A percentile compares a stretch with the other conserved stretches of the same genome.
Conservation (phyloP, 2,888 invertebrate species). For the Rhamnusium bicolor region DNA sequence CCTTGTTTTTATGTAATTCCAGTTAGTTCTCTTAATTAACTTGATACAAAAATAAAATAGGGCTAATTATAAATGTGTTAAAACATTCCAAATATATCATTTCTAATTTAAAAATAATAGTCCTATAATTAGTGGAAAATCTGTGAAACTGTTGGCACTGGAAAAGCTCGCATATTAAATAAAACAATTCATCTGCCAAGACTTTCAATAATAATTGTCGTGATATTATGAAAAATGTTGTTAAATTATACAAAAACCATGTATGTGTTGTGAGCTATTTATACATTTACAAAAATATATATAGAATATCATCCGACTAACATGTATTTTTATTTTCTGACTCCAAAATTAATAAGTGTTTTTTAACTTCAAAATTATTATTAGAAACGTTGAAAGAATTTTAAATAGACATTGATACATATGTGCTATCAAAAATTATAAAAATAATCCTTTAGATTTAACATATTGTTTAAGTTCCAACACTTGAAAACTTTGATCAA, state of each 20-base stretch:
- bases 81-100: neutral
- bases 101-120: constrained; percentile 10
- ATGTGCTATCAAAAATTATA: neutral
- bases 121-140: constrained; percentile 4
- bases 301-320: constrained; percentile 9
- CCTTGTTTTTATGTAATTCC: too few relatives aligned
- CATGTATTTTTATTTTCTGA: constrained; percentile 6
- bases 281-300: constrained; percentile 21
- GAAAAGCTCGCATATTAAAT: neutral
- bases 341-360: constrained; percentile 27
- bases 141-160: constrained; percentile 9
- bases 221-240: neutral
- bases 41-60: neutral
- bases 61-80: neutral
- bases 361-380: constrained; percentile 23
- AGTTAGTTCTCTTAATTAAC: neutral
- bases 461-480: neutral
- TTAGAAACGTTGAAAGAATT: constrained; percentile 27
- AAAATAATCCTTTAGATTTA: neutral
- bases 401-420: constrained; percentile 19
- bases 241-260: constrained; percentile 8
- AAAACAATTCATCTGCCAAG: constrained; percentile 21
- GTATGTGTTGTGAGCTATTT: neutral
- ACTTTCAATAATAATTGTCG: neutral
- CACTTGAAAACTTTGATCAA: too few relatives aligned